phyloP scores from a whole-genome alignment of 2,888 invertebrate species.

The Hypena proboscidalis region DNA sequence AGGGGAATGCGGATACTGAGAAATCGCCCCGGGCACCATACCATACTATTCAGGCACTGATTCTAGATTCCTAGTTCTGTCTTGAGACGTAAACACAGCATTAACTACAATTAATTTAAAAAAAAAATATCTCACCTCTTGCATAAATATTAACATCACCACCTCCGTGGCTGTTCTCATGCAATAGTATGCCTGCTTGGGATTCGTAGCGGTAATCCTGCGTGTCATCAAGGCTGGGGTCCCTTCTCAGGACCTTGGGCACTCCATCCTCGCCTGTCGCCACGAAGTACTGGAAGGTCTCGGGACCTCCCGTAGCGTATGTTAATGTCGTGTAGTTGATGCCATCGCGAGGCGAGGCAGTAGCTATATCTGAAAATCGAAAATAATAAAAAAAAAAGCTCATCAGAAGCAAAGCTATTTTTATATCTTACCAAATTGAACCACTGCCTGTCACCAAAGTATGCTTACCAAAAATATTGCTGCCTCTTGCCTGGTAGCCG shows the following conservation, averaged over 20 bases:
- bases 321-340: slow-evolving; percentile 91
- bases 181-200: slow-evolving; percentile 86
- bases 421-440: neutral
- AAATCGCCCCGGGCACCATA: too few species aligned
- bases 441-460: too few species aligned
- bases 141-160: slow-evolving; percentile 95
- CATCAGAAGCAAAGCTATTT: neutral
- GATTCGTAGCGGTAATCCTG: slow-evolving; percentile 89
- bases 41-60: too few species aligned
- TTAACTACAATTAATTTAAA: neutral
- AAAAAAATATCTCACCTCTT: slow-evolving; percentile 74
- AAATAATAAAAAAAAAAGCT: too few species aligned
- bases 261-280: slow-evolving; percentile 54
- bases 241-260: slow-evolving; percentile 79
- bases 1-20: too few species aligned
- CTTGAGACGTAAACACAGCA: too few species aligned
- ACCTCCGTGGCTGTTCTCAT: slow-evolving; percentile 93
- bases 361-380: slow-evolving; percentile 85
- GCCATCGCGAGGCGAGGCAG: slow-evolving; percentile 86
- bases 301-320: slow-evolving; percentile 91
- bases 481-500: slow-evolving; percentile 90
- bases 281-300: slow-evolving; percentile 85
- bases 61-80: too few species aligned
- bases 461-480: slow-evolving; percentile 88
- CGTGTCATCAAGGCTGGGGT: slow-evolving; percentile 87